Evolutionary conservation across 1,140 invertebrate genomes (phyloP), one percentile per base, ranked within the genome.

Genomic region (Conus ventricosus): DNA sequence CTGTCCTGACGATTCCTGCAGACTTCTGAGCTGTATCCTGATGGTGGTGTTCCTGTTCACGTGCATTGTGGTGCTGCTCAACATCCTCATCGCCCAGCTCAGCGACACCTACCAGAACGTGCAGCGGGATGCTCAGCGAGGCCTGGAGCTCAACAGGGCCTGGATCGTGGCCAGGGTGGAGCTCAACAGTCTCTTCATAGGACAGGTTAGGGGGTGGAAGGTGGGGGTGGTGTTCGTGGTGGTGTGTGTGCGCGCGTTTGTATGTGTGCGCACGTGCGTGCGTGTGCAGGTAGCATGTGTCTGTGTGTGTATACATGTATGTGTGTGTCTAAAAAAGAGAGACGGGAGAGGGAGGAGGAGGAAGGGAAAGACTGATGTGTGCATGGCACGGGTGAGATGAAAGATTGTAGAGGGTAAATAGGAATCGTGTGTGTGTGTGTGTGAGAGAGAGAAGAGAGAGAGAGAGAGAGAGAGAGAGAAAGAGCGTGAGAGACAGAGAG

Each of bases 41-140:
- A 94, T 93, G 91, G 89, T 93, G 39, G 86, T 88, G 27, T 93
- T 94, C 87, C 89, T 94, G 87, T 92, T 94, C 85, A 92, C 91
- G 23, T 93, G 92, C 76, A 90, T 88, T 82, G 92, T 94, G 15
- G 87, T 94, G 5, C 78, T 94, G 13, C 88, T 94, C 8, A 94
- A 92, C 87, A 93, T 94, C 55, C 89, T 94, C n/a, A 94, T 94
- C 39, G 93, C 93, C 25, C 93, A 94, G 82, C 88, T 94, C 27
- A 91, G 91, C 51, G 93, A 94, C 88, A 93, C 93, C 7, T 94
- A 94, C 88, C 93, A 94, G 87, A 92, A 93, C 84, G 91, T 93
- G 0, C 92, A 94, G 87, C 87, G 90, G 20, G 92, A 94, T 83
- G 93, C 93, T n/a, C 92, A 93, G 71, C 87, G 93, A 51, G 92